A percentile compares a stretch with the other conserved stretches of the same genome.
Conservation (phyloP, 2,888 invertebrate species). For the Hypolimnas misippus region DNA sequence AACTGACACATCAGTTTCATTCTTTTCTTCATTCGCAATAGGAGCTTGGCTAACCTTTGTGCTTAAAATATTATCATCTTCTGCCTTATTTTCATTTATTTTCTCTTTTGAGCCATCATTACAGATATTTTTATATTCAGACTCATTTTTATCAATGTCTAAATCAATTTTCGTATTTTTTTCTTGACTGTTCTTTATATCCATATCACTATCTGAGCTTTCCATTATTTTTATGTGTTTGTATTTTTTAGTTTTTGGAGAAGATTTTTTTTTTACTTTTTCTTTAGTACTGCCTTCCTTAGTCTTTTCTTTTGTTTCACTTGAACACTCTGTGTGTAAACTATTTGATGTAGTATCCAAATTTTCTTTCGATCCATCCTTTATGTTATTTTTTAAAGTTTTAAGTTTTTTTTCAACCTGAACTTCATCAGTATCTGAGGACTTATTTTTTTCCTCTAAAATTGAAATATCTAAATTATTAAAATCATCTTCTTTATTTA, state of each 20-base stretch:
- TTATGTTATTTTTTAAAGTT: conserved; percentile 9
- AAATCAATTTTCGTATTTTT: conserved; percentile 12
- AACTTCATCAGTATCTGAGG: conserved; percentile 10
- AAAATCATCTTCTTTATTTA: background rate
- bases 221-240: conserved; percentile 48
- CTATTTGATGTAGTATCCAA: background rate
- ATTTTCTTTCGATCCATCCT: conserved; percentile 17
- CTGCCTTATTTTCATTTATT: background rate
- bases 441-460: conserved; percentile 9
- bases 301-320: background rate
- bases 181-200: conserved; percentile 17
- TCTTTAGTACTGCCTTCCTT: background rate
- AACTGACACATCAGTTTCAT: background rate
- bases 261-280: conserved; percentile 6
- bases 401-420: conserved; percentile 1
- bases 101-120: background rate
- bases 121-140: background rate
- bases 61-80: background rate
- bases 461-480: conserved; percentile 6
- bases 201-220: conserved; percentile 49
- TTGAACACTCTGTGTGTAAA: conserved; percentile 16
- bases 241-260: conserved; percentile 43
- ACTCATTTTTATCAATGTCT: background rate
- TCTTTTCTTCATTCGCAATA: background rate
- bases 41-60: background rate